Evolutionary conservation across 2,113 vertebrate genomes (phyloP), one percentile per base, ranked within the genome.

Genomic region (Brachyistius frenatus): DNA sequence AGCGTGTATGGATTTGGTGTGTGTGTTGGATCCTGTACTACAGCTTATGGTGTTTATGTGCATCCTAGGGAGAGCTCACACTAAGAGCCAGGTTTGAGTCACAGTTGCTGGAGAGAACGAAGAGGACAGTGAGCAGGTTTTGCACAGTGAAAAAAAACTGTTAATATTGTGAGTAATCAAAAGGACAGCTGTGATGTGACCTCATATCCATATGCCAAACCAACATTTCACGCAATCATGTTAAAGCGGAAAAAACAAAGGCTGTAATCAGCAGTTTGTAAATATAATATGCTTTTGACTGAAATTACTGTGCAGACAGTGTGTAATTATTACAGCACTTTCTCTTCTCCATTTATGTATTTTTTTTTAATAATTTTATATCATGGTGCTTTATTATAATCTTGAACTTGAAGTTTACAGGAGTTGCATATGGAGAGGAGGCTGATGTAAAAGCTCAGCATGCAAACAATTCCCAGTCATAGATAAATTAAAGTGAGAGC

Each of bases 1-100:
- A 32, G 52, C 50, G 49, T 78, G 56, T 72, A 61, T 67, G 68
- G 36, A 53, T 56, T 39, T 77, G 57, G 74, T 73, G 61, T 53
- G 56, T 73, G 83, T 60, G 69, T 84, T 87, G 88, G 79, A 86
- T 75, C 73, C 56, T 71, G 78, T 80, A 67, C 85, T 89, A 73
- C 87, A 92, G 86, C 92, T 91, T 94, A 92, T 92, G 92, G 89
- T 94, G 92, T 94, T 94, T 92, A 89, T 92, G 86, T 82, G 85
- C 76, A 80, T 90, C 90, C 89, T 71, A 61, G 85, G 81, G 84
- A 88, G 90, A 85, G 35, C 31, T 76, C 66, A 66, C 73, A 53
- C 78, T 53, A 64, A 73, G 83, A 65, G 73, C 86, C 86, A 82
- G 70, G 81, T 72, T 80, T 89, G 92, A 93, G 85, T 92, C 94